These are phyloP conservation scores for Narcine bancroftii DNA, from an alignment of 2,113 vertebrate genomes.

Conservation along the genomic window DNA sequence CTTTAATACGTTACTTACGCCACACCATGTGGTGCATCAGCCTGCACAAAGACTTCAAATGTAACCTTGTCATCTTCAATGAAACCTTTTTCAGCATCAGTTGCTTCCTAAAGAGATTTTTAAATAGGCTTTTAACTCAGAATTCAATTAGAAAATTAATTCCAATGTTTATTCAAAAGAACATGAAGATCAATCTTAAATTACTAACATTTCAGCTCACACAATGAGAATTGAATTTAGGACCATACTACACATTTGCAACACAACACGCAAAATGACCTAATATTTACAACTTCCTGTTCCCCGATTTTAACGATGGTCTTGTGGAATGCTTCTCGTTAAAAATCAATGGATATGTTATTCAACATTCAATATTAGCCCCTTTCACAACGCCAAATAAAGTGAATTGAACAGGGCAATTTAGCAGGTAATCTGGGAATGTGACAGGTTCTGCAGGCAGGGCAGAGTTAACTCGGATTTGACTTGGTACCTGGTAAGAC, in stretches of 20 bases:
- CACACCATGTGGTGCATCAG: conserved; percentile 93
- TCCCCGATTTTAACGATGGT: neutral
- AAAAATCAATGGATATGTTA: neutral
- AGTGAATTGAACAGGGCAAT: no score
- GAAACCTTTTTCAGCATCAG: conserved; percentile 93
- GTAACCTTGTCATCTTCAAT: conserved; percentile 96
- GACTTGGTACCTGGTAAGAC: no score
- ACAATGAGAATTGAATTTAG: neutral
- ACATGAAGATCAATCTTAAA: no score
- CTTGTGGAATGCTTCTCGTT: no score
- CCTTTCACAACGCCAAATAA: no score
- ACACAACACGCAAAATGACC: neutral
- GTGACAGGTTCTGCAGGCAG: no score
- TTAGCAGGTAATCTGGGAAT: no score
- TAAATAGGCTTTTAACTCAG: conserved; percentile 37
- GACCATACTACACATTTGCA: neutral
- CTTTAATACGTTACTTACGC: conserved; percentile 68
- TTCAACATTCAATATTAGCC: neutral
- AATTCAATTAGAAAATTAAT: neutral
- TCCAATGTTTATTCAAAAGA: neutral
- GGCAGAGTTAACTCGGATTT: no score
- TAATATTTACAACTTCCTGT: neutral
- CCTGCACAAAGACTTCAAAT: conserved; percentile 96
- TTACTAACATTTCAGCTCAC: no score
- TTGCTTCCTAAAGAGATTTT: conserved; percentile 77